phyloP scores from a whole-genome alignment of 2,888 invertebrate species.

The Esperia sulphurella region DNA sequence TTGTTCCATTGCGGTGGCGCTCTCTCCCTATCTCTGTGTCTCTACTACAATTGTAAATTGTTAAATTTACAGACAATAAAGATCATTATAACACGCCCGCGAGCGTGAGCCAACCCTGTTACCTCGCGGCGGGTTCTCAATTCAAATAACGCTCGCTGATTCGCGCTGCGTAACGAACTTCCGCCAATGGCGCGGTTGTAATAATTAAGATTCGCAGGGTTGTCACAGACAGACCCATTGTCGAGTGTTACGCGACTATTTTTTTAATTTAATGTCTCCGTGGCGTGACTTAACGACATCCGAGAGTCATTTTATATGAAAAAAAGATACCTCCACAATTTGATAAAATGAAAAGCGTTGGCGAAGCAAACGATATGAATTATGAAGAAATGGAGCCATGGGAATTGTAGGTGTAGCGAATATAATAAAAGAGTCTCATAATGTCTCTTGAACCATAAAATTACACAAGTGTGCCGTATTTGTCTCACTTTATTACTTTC shows the following conservation, averaged over 20 bases:
- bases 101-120: slow-evolving; percentile 42
- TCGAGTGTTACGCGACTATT: slow-evolving; percentile 32
- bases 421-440: slow-evolving; percentile 37
- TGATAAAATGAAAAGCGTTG: slow-evolving; percentile 26
- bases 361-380: slow-evolving; percentile 39
- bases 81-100: slow-evolving; percentile 56
- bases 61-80: slow-evolving; percentile 52
- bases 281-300: slow-evolving; percentile 42
- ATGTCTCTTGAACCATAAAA: slow-evolving; percentile 38
- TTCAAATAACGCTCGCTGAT: slow-evolving; percentile 50
- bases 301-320: slow-evolving; percentile 21
- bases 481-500: slow-evolving; percentile 20
- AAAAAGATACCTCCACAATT: slow-evolving; percentile 34
- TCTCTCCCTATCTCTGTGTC: slow-evolving; percentile 7
- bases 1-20: slow-evolving; percentile 22
- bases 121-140: slow-evolving; percentile 34
- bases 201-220: slow-evolving; percentile 51
- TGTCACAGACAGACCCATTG: slow-evolving; percentile 34
- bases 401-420: slow-evolving; percentile 22
- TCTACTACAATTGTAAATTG: slow-evolving; percentile 35
- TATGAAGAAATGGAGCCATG: slow-evolving; percentile 27
- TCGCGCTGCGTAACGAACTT: slow-evolving; percentile 53
- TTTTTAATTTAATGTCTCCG: slow-evolving; percentile 31
- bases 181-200: slow-evolving; percentile 47
- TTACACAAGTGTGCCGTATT: slow-evolving; percentile 37